Evolutionary conservation across 2,797 vertebrate species (phyloP), one percentile per base, ranked within the genome.

Genomic region (Macropus fuliginosus): DNA sequence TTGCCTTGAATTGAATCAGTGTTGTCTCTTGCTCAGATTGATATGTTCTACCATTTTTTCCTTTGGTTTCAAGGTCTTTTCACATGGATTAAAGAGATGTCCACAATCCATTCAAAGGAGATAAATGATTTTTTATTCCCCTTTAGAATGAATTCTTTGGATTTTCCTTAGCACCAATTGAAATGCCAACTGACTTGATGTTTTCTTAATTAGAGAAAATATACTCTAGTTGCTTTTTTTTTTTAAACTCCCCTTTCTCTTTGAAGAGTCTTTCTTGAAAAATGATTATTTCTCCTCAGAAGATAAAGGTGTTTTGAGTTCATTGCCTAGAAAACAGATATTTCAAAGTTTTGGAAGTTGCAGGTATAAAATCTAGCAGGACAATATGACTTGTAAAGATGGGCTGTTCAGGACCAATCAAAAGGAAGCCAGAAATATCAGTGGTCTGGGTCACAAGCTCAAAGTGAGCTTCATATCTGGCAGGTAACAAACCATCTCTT

Each of bases 1-100:
- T 94, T 96, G 93, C 96, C 95, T 93, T 93, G 90, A 56, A 57
- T 89, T 94, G 55, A 93, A 94, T 94, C 81, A 95, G 52, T 40
- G 1, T 55, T 55, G 92, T 1, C 0, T 93, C 29, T 95, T 94
- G 93, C 16, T 59, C 81, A 91, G 16, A 93, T 54, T 59, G 29
- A 93, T 95, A 0, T 91, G 27, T 93, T 87, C 94, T 94, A 74
- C 13, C 50, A 93, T 46, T 90, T 94, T 97, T 81, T 90, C 93
- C 95, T 92, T 94, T 21, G 27, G 89, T 96, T 87, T 81, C 55
- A 40, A 10, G 1, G 8, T 96, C 66, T 95, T 95, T 97, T 96
- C 31, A 55, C 27, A 89, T 56, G 54, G 52, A 94, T 62, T 93
- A 9, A 34, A 95, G 62, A 92, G 52, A 46, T 92, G 18, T 52